phyloP scores from a whole-genome alignment of 1,140 invertebrate genomes.

The Tetraneura akinire region DNA sequence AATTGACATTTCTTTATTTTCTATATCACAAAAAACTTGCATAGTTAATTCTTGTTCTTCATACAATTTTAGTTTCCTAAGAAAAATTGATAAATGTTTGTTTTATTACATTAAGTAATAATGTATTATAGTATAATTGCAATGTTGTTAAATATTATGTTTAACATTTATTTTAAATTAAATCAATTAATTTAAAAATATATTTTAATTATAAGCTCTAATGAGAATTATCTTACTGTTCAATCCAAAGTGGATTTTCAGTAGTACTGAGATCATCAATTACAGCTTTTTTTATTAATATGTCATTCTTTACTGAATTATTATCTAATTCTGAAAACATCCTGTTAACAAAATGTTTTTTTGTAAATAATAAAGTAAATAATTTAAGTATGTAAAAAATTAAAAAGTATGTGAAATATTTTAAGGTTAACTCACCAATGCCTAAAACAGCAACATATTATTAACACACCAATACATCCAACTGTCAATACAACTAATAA shows the following conservation, averaged over 20 bases:
- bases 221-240: slow-evolving; percentile 75
- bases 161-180: too few species aligned
- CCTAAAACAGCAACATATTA: slow-evolving; percentile 85
- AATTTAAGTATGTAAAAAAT: not conserved
- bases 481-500: slow-evolving; percentile 82
- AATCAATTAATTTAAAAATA: too few species aligned
- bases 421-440: slow-evolving; percentile 68
- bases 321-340: slow-evolving; percentile 48
- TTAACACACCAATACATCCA: slow-evolving; percentile 81
- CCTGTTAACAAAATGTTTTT: not conserved
- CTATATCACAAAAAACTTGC: slow-evolving; percentile 79
- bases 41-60: slow-evolving; percentile 91
- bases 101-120: too few species aligned
- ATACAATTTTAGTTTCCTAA: slow-evolving; percentile 81
- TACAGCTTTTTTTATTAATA: slow-evolving; percentile 78
- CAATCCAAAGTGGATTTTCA: slow-evolving; percentile 90
- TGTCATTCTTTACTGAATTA: slow-evolving; percentile 68
- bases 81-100: slow-evolving; percentile 54
- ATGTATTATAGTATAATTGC: too few species aligned
- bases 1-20: slow-evolving; percentile 40
- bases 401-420: not conserved
- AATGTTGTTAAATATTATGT: too few species aligned
- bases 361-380: not conserved
- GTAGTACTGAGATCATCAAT: slow-evolving; percentile 83
- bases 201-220: too few species aligned